A percentile compares a stretch with the other conserved stretches of the same genome.
Evolutionary conservation across 2,113 vertebrate species (phyloP).

Genomic region (Blennius ocellaris): DNA sequence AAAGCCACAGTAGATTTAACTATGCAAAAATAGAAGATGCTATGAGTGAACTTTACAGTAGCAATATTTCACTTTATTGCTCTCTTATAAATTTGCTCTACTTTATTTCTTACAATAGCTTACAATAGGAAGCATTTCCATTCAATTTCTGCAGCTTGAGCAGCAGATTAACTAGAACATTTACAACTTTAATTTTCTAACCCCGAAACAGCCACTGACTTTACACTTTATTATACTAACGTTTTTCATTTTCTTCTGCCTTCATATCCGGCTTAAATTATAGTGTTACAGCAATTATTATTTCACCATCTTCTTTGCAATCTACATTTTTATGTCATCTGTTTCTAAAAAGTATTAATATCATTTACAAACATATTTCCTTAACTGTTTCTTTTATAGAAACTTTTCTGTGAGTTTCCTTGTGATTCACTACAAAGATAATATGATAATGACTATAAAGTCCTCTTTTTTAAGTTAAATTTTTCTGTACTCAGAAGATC

Average conservation of each 20-base stretch:
- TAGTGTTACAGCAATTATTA: background rate
- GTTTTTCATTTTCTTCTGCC: background rate
- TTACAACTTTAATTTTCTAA: background rate
- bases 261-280: background rate
- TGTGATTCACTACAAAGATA: background rate
- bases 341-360: background rate
- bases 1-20: too few relatives aligned
- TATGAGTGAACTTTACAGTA: background rate
- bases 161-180: background rate
- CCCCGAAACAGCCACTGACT: background rate
- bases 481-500: too few relatives aligned
- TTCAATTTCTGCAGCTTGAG: background rate
- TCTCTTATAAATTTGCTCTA: background rate
- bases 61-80: conserved; percentile 7
- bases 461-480: too few relatives aligned
- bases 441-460: background rate
- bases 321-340: background rate
- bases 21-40: background rate
- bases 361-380: too few relatives aligned
- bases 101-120: too few relatives aligned
- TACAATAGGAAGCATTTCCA: background rate
- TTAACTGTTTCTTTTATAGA: background rate
- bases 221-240: background rate
- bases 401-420: background rate
- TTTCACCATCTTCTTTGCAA: background rate